Evolutionary conservation across 2,113 vertebrate genomes (phyloP), one percentile per base, ranked within the genome.

Genomic region (Leptobrachium leishanense): DNA sequence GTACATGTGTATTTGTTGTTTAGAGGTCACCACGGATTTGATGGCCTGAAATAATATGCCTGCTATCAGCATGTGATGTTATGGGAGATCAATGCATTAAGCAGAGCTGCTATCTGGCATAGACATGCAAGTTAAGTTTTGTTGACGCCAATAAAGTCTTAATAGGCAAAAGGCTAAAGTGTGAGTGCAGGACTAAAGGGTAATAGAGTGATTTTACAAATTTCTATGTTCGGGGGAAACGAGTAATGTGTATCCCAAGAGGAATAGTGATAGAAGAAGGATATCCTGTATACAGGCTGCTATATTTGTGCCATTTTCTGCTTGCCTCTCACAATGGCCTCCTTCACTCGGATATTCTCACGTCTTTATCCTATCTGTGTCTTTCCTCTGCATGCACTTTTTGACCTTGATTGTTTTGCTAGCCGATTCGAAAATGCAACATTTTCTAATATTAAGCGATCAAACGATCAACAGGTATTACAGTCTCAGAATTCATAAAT

Each of bases 351-450:
- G 77, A 72, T 62, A 73, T 79, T 79, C 77, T 72, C 77, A 79
- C 77, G 69, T 79, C 69, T 72, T 44, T 66, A 43, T 72, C 62
- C 69, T 79, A 79, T 72, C 77, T 72, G 59, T 72, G 69, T 79
- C 69, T 66, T 72, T 66, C 59, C 69, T 72, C 42, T 41, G 4
- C n/a, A 66, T 55, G 62, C 53, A 59, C 68, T 41, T 65, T 65
- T 50, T 79, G 76, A 79, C 57, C 57, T 54, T 43, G 4, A 77
- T 69, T 77, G 75, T 77, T 63, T 77, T 77, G 43, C 31, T 40
- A 46, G 70, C 76, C 67, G 70, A 57, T 62, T 44, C 15, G 43
- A 53, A 76, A 39, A 12, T 77, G 11, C 9, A 76, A 55, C 46
- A 59, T 59, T 59, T 15, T 59, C 4, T 59, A 59, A 8, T 59